Percentiles rank a stretch among this genome's conserved stretches.
Conservation (phyloP, 2,113 vertebrate species). For the Lichenostomus cassidix region DNA sequence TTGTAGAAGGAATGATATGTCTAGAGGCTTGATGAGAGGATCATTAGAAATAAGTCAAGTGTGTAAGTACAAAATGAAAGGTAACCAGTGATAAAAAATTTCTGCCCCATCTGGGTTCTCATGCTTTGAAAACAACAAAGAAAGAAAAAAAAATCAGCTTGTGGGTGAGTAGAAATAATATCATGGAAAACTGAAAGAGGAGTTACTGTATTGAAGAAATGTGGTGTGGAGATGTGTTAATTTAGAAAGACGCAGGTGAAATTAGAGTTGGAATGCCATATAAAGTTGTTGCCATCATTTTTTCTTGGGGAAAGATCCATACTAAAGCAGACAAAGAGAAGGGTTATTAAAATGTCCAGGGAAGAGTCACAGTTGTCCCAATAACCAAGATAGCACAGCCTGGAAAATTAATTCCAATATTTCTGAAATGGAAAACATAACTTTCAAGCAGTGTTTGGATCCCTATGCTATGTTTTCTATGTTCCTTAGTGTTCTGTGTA, state of each 20-base stretch:
- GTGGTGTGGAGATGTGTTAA: not conserved
- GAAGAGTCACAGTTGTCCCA: not conserved
- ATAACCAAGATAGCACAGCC: not conserved
- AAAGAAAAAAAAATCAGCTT: not conserved
- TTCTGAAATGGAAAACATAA: not conserved
- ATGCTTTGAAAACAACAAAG: not conserved
- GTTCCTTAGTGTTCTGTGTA: not conserved
- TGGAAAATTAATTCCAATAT: not conserved
- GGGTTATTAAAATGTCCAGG: accelerated
- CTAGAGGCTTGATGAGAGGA: not conserved
- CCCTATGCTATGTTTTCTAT: not conserved
- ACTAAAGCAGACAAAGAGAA: not conserved
- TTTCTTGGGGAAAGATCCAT: not conserved
- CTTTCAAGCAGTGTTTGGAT: not conserved
- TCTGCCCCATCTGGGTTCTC: not conserved
- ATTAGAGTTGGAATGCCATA: not conserved
- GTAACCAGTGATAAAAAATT: not conserved
- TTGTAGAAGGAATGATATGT: not conserved
- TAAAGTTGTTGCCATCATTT: not conserved
- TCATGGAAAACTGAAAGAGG: not conserved
- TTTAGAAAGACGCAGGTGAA: not conserved
- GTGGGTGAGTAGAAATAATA: not conserved
- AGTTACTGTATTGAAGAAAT: not conserved
- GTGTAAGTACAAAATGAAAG: not conserved
- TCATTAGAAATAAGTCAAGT: not conserved